Conservation (phyloP, 1,140 invertebrate genomes). For the Dreissena rostriformis region DNA sequence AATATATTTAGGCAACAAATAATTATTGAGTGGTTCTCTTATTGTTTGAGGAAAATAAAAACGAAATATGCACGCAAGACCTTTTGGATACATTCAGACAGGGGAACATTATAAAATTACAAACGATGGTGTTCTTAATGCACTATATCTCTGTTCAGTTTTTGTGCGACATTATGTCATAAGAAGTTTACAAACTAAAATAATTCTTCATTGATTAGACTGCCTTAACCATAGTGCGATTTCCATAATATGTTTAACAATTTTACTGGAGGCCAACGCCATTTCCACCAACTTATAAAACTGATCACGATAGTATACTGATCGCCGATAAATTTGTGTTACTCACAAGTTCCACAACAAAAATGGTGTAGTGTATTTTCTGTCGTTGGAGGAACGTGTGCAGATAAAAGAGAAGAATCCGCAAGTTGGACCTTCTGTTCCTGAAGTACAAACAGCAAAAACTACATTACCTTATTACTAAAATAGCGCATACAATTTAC, state of each 20-base stretch:
- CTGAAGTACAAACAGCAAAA: not conserved
- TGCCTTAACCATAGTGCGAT: too few relatives aligned
- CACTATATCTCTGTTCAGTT: too few relatives aligned
- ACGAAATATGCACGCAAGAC: not conserved
- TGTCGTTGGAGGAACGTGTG: conserved; percentile 41
- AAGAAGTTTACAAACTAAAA: too few relatives aligned
- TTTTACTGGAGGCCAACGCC: not conserved
- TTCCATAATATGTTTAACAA: not conserved
- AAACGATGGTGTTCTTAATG: too few relatives aligned
- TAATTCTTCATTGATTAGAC: too few relatives aligned
- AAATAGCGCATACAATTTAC: conserved; percentile 17
- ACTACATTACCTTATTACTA: not conserved
- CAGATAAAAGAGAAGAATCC: conserved; percentile 27
- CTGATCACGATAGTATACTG: not conserved
- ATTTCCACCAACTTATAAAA: too few relatives aligned
- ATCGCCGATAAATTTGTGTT: too few relatives aligned
- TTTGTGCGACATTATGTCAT: too few relatives aligned
- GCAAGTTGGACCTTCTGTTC: conserved; percentile 13
- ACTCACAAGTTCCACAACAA: conserved; percentile 46
- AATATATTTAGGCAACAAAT: not conserved
- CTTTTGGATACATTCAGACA: too few relatives aligned
- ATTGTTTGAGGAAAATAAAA: not conserved
- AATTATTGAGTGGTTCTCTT: not conserved
- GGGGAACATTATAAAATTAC: too few relatives aligned
- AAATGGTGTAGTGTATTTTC: conserved; percentile 27